These are phyloP conservation scores for Tinea pellionella DNA, from an alignment of 2,888 invertebrate species.

Conservation along the genomic window DNA sequence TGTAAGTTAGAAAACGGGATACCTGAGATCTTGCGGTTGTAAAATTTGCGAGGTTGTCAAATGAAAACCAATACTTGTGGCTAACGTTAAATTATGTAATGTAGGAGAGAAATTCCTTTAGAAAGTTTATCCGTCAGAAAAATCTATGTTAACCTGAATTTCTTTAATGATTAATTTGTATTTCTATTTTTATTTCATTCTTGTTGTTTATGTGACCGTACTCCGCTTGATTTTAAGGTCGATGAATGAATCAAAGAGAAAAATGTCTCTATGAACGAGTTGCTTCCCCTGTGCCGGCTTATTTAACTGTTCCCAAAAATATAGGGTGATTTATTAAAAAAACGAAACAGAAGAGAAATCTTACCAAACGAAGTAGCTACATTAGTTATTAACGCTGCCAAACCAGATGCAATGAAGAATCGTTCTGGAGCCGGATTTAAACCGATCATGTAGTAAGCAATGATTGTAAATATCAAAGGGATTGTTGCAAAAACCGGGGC, in stretches of 20 bases:
- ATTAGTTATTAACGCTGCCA: constrained; percentile 87
- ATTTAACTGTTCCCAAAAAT: too few species aligned
- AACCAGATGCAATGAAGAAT: constrained; percentile 79
- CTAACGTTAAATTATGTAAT: constrained; percentile 1
- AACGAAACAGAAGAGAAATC: too few species aligned
- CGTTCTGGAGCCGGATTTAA: constrained; percentile 73
- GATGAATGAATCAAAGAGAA: too few species aligned
- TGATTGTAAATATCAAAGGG: constrained; percentile 83
- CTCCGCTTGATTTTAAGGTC: too few species aligned
- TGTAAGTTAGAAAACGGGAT: constrained; percentile 4
- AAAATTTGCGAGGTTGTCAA: not conserved
- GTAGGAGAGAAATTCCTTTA: not conserved
- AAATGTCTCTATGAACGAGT: too few species aligned
- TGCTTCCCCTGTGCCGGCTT: too few species aligned
- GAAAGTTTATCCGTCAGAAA: not conserved
- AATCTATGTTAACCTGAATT: not conserved
- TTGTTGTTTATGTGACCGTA: too few species aligned
- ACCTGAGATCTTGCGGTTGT: constrained; percentile 23
- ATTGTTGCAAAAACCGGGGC: constrained; percentile 86
- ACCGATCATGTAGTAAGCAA: constrained; percentile 92
- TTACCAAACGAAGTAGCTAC: constrained; percentile 90
- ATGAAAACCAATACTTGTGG: constrained; percentile 1
- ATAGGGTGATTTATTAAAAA: too few species aligned
- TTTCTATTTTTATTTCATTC: too few species aligned
- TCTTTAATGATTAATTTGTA: too few species aligned